Evolutionary conservation across 2,888 invertebrate species (phyloP).

Genomic region (Cephalotes varians): DNA sequence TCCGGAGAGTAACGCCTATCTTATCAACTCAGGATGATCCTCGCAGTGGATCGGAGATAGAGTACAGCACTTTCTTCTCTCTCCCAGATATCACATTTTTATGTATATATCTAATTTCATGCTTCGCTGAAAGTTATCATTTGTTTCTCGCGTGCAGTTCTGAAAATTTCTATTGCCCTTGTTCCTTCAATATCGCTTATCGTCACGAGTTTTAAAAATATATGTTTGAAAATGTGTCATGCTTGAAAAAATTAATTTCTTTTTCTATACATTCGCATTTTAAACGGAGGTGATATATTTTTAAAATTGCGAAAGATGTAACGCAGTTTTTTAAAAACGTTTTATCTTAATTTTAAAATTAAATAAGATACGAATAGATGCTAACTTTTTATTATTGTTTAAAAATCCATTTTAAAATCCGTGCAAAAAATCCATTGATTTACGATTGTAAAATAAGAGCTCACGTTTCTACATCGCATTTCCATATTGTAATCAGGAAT

Average conservation of each 20-base stretch:
- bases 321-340: background rate
- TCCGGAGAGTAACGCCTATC: slow-evolving; percentile 43
- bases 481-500: background rate
- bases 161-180: background rate
- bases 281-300: background rate
- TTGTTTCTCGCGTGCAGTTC: slow-evolving; percentile 5
- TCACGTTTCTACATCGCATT: background rate
- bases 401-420: background rate
- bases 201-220: background rate
- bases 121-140: slow-evolving; percentile 28
- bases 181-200: too few species aligned
- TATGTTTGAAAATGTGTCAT: background rate
- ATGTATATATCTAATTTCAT: slow-evolving; percentile 45
- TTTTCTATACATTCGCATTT: background rate
- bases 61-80: background rate
- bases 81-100: slow-evolving; percentile 1
- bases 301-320: background rate
- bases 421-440: background rate
- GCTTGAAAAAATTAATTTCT: background rate
- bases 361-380: background rate
- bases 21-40: slow-evolving; percentile 53
- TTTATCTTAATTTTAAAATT: background rate
- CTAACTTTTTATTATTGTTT: background rate
- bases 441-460: background rate
- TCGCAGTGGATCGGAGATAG: slow-evolving; percentile 18